phyloP scores from a whole-genome alignment of 1,140 invertebrate genomes.

The Diorhabda elongata region DNA sequence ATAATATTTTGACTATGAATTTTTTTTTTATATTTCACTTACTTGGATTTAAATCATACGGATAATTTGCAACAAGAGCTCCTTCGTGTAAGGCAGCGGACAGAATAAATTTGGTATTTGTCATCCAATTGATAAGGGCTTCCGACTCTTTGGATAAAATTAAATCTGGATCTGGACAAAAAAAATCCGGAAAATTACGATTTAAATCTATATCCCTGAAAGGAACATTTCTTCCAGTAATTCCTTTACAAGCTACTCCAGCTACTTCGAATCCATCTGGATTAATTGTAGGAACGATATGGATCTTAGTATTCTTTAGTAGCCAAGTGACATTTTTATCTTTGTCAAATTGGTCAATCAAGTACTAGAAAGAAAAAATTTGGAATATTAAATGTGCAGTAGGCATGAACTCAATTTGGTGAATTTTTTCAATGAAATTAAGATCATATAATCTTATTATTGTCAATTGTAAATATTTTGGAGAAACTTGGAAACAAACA shows the following conservation, averaged over 20 bases:
- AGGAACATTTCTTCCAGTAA: slow-evolving; percentile 44
- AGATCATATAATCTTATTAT: no score
- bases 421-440: no score
- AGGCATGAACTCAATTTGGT: no score
- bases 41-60: slow-evolving; percentile 33
- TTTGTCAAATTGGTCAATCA: slow-evolving; percentile 47
- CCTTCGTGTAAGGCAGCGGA: slow-evolving; percentile 57
- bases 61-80: slow-evolving; percentile 55
- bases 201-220: slow-evolving; percentile 45
- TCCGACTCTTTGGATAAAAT: slow-evolving; percentile 45
- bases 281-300: slow-evolving; percentile 53
- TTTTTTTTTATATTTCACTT: background rate
- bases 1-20: no score
- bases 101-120: slow-evolving; percentile 51
- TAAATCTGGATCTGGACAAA: slow-evolving; percentile 30
- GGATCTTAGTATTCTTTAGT: slow-evolving; percentile 51
- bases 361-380: slow-evolving; percentile 38
- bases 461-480: no score
- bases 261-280: slow-evolving; percentile 49
- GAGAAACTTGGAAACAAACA: no score
- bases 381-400: no score
- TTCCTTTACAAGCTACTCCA: slow-evolving; percentile 44
- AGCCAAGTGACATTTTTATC: slow-evolving; percentile 46
- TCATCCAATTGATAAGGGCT: slow-evolving; percentile 49
- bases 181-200: slow-evolving; percentile 50